Base-by-base conservation (phyloP, 2,888 invertebrate species). In the Stenurella melanura region DNA sequence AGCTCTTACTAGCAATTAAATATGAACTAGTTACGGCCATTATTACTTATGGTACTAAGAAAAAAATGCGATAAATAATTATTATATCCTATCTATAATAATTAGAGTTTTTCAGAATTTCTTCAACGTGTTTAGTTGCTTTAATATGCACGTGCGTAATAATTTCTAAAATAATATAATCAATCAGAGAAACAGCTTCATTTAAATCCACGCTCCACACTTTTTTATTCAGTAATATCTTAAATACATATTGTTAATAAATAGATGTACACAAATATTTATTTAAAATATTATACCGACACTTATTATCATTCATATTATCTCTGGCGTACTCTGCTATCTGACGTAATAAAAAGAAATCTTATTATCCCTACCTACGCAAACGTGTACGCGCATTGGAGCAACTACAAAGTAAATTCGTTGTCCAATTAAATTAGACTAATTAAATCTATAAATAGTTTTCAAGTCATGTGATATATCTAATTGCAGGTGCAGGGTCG, bases 321-420 rank as follows among this genome's bases (percentile, higher is more conserved):
- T 50, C 50, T 50, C 50, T 50, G n/a, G 50, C 50, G 50, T n/a
- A n/a, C 50, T 50, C 6, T 50, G 50, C n/a, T 50, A 15, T 15
- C n/a, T 50, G 50, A 50, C 50, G 50, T 50, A 50, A 50, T 50
- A 50, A 50, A 50, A 50, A 50, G 12, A 50, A n/a, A 42, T 34
- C 30, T 5, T 34, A n/a, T n/a, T n/a, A 34, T 34, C 0, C 30
- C 30, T 34, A 34, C 42, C 42, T 11, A 15, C 42, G 42, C 12
- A 42, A 50, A 5, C 50, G 15, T 50, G 15, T n/a, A 2, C 2
- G 15, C 4, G n/a, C 12, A n/a, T 26, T 26, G 12, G 42, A 12
- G 42, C 42, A 50, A n/a, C 50, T n/a, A n/a, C 50, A n/a, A 50
- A 50, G n/a, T 50, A 50, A n/a, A 50, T 50, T n/a, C 1, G 3